These are phyloP conservation scores for Stegastes partitus DNA, from an alignment of 2,113 vertebrate species.

Conservation along the genomic window DNA sequence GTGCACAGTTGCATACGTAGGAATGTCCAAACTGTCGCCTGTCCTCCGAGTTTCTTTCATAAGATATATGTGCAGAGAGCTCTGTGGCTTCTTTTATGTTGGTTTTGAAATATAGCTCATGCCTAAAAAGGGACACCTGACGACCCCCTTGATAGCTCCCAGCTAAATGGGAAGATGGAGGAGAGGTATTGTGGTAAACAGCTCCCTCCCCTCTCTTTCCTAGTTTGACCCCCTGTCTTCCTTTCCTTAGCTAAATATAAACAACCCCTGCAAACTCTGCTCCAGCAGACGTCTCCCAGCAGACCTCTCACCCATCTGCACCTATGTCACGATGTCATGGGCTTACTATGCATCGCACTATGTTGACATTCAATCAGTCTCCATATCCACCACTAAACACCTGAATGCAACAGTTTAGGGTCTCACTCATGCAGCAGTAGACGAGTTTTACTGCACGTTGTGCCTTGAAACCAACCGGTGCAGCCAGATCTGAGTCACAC, in stretches of 20 bases:
- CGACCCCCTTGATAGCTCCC: constrained; percentile 29
- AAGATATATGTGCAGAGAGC: background rate
- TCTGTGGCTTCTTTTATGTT: constrained; percentile 21
- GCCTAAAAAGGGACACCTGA: constrained; percentile 47
- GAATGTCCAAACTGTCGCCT: constrained; percentile 51
- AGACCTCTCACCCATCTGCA: constrained; percentile 16
- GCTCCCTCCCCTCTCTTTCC: constrained; percentile 2
- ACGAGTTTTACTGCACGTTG: background rate
- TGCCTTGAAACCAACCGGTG: constrained; percentile 21
- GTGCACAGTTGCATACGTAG: constrained; percentile 51
- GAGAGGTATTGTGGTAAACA: constrained; percentile 47
- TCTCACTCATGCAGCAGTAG: background rate
- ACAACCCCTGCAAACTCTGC: constrained; percentile 46
- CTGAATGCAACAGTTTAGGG: constrained; percentile 8
- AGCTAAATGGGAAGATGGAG: constrained; percentile 52
- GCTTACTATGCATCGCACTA: constrained; percentile 7
- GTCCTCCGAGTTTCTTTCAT: background rate
- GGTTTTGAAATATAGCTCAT: constrained; percentile 47
- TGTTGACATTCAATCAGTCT: constrained; percentile 6
- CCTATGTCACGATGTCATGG: constrained; percentile 51
- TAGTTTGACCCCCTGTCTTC: constrained; percentile 40
- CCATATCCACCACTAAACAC: background rate
- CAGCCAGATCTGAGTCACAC: background rate
- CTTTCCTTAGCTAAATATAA: constrained; percentile 75
- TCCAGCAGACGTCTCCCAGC: constrained; percentile 22